These are phyloP conservation scores for Phaenicophaeus curvirostris DNA, from an alignment of 2,797 vertebrate species.

Conservation along the genomic window DNA sequence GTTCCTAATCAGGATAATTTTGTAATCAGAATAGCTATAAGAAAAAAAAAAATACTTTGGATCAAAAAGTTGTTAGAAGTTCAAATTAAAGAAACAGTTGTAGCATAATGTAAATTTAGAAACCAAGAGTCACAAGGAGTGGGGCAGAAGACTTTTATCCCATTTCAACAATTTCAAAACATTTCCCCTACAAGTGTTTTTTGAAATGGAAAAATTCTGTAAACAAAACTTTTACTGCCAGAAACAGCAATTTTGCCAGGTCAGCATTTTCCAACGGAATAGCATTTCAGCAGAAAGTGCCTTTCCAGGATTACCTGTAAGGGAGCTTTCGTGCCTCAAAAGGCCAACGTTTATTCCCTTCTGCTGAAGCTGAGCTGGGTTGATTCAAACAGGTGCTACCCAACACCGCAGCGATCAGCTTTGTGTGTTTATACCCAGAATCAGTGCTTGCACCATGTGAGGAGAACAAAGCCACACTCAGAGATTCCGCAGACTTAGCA, in stretches of 20 bases:
- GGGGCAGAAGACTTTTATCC: not conserved
- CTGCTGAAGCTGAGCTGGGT: not conserved
- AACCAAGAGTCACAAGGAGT: not conserved
- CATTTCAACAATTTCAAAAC: not conserved
- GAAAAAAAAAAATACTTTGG: not conserved
- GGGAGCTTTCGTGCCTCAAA: not conserved
- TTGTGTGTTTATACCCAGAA: not conserved
- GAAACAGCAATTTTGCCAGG: not conserved
- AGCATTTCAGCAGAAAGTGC: not conserved
- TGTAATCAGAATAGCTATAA: not conserved
- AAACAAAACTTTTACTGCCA: not conserved
- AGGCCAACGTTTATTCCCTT: rapidly evolving
- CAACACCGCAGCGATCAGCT: rapidly evolving
- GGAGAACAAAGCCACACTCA: not conserved
- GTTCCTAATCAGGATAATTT: not conserved
- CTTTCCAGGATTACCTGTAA: not conserved
- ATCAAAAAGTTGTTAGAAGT: not conserved
- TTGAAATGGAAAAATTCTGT: not conserved
- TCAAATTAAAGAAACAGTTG: not conserved
- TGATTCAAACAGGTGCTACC: too few relatives aligned
- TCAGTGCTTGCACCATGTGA: rapidly evolving
- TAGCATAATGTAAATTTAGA: not conserved
- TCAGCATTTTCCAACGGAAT: not conserved
- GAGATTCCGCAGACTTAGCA: not conserved
- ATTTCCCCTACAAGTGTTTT: not conserved